These are phyloP conservation scores for Cylloceria caligata DNA, from an alignment of 2,888 invertebrate genomes.

Conservation along the genomic window DNA sequence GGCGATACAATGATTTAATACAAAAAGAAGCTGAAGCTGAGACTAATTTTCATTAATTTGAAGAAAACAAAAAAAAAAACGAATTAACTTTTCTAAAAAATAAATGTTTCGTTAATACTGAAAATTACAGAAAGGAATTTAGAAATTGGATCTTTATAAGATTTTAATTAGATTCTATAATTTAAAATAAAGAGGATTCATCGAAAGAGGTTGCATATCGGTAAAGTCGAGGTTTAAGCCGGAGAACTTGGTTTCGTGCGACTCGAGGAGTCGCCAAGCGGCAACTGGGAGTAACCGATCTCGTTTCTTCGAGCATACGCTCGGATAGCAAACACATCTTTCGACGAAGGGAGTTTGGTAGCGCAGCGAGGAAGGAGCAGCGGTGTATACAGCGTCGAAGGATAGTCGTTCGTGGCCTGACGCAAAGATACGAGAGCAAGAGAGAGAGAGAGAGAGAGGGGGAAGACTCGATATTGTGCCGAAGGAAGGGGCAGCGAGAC, in stretches of 20 bases:
- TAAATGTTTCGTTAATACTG: too few relatives aligned
- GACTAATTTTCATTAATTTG: too few relatives aligned
- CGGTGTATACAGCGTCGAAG: constrained; percentile 16
- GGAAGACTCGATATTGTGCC: constrained; percentile 6
- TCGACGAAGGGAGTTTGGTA: constrained; percentile 1
- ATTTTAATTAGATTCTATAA: background rate
- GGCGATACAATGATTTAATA: too few relatives aligned
- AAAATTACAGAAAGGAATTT: too few relatives aligned
- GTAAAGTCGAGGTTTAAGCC: background rate
- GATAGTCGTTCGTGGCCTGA: constrained; percentile 42
- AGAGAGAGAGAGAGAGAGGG: constrained; percentile 46
- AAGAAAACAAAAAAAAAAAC: too few relatives aligned
- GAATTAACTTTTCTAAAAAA: too few relatives aligned
- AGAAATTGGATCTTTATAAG: too few relatives aligned
- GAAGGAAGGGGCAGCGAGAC: constrained; percentile 56
- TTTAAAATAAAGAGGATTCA: background rate
- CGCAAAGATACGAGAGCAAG: constrained; percentile 38
- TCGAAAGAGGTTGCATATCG: background rate
- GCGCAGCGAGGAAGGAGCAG: constrained; percentile 1
- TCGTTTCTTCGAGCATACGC: constrained; percentile 21
- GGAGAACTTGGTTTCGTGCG: background rate
- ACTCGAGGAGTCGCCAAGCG: background rate
- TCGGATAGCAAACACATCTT: background rate
- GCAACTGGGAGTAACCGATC: constrained; percentile 25
- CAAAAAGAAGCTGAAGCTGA: too few relatives aligned